These are phyloP conservation scores for Acanthosepion esculentum DNA, from an alignment of 2,888 invertebrate genomes.

Conservation along the genomic window DNA sequence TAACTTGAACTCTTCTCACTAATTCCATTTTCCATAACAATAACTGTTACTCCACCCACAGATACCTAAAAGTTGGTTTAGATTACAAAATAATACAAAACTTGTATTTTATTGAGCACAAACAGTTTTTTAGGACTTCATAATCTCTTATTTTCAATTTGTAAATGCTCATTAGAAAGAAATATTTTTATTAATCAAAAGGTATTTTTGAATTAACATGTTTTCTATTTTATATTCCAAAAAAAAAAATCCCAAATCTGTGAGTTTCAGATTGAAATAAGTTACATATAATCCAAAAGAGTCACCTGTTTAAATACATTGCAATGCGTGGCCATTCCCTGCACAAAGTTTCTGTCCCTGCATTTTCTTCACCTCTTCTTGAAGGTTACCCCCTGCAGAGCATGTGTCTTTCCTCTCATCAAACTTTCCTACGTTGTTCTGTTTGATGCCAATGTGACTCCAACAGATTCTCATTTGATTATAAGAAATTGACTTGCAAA, in stretches of 20 bases:
- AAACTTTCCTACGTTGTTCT: neutral
- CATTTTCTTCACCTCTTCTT: slow-evolving; percentile 14
- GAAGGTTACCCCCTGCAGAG: slow-evolving; percentile 21
- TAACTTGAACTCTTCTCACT: no score
- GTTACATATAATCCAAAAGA: neutral
- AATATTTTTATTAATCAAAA: neutral
- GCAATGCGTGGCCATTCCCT: neutral
- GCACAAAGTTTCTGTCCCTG: neutral
- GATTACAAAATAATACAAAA: neutral
- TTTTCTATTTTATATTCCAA: neutral
- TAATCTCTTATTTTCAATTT: neutral
- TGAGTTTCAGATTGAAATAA: neutral
- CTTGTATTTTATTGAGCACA: neutral
- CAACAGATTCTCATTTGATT: slow-evolving; percentile 20
- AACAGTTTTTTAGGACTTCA: fast-evolving
- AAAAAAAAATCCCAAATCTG: neutral
- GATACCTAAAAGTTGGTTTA: neutral
- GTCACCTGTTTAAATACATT: neutral
- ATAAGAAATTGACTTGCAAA: slow-evolving; percentile 20
- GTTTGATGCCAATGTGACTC: neutral
- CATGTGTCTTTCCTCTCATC: neutral
- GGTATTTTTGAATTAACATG: neutral
- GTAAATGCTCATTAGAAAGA: neutral
- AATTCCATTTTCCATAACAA: no score
- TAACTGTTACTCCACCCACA: no score